Percentiles rank a stretch among this genome's conserved stretches.
Evolutionary conservation across 2,888 invertebrate genomes (phyloP).

Genomic region (Xestobium rufovillosum): DNA sequence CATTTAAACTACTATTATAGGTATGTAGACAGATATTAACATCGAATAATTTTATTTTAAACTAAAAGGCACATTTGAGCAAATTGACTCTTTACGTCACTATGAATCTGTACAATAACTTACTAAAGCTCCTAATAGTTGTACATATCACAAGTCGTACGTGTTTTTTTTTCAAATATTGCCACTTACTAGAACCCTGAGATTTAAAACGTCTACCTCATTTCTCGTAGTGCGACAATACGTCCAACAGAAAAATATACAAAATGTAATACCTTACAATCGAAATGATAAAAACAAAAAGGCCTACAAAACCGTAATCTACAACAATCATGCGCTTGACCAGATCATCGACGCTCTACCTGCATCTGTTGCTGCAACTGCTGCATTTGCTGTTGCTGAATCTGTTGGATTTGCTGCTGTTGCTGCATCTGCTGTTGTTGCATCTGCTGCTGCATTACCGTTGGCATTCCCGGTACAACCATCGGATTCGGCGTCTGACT

Average conservation of each 20-base stretch:
- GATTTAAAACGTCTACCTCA: too few species aligned
- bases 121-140: too few species aligned
- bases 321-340: constrained; percentile 30
- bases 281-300: constrained; percentile 16
- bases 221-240: too few species aligned
- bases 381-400: constrained; percentile 50
- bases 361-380: constrained; percentile 54
- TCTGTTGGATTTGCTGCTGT: constrained; percentile 47
- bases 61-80: constrained; percentile 41
- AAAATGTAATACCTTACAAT: constrained; percentile 10
- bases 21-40: too few species aligned
- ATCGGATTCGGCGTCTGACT: constrained; percentile 43
- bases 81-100: constrained; percentile 37
- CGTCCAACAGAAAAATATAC: too few species aligned
- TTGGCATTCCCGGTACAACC: constrained; percentile 49
- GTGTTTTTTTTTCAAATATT: constrained; percentile 28
- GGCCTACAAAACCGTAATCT: constrained; percentile 22
- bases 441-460: constrained; percentile 44
- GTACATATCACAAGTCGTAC: constrained; percentile 35
- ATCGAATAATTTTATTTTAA: too few species aligned
- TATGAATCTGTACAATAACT: constrained; percentile 31
- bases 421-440: constrained; percentile 53
- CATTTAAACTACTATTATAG: too few species aligned
- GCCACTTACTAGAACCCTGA: constrained; percentile 37
- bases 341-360: constrained; percentile 49